phyloP scores from a whole-genome alignment of 2,113 vertebrate species.

The Notarius lentiginosus region DNA sequence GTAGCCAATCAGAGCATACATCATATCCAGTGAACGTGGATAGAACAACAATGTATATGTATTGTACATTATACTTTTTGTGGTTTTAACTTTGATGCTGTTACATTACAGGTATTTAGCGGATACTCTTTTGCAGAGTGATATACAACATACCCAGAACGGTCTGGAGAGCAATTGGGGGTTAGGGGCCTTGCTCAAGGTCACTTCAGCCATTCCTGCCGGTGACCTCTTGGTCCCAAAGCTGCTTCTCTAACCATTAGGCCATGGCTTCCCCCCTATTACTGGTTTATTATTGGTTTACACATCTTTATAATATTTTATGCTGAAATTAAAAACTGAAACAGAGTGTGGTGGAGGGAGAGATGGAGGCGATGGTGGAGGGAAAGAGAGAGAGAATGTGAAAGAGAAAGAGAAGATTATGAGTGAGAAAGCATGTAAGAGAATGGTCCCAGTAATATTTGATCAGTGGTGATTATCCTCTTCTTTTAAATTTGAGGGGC shows the following conservation, averaged over 20 bases:
- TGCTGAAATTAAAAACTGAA: background rate
- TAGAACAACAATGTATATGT: too few species aligned
- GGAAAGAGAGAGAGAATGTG: conserved; percentile 16
- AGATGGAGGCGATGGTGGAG: background rate
- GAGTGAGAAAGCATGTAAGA: background rate
- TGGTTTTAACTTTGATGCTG: background rate
- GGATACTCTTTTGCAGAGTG: too few species aligned
- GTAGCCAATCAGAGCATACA: too few species aligned
- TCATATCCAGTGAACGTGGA: too few species aligned
- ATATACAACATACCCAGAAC: too few species aligned
- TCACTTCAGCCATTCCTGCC: too few species aligned
- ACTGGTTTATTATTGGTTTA: background rate
- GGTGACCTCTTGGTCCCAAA: too few species aligned
- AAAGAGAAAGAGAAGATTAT: background rate
- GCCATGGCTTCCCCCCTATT: too few species aligned
- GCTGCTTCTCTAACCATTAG: too few species aligned
- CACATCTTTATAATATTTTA: background rate
- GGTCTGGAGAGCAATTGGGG: too few species aligned
- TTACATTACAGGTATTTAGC: too few species aligned
- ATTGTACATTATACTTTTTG: background rate
- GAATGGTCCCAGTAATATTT: background rate
- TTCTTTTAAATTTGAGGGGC: background rate
- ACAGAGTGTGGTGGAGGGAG: conserved; percentile 25
- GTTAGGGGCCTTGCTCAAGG: too few species aligned
- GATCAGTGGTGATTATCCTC: background rate